Percentiles rank a stretch among this genome's conserved stretches.
phyloP scores from a whole-genome alignment of 2,113 vertebrate genomes.

The Hypocryptadius cinnamomeus region DNA sequence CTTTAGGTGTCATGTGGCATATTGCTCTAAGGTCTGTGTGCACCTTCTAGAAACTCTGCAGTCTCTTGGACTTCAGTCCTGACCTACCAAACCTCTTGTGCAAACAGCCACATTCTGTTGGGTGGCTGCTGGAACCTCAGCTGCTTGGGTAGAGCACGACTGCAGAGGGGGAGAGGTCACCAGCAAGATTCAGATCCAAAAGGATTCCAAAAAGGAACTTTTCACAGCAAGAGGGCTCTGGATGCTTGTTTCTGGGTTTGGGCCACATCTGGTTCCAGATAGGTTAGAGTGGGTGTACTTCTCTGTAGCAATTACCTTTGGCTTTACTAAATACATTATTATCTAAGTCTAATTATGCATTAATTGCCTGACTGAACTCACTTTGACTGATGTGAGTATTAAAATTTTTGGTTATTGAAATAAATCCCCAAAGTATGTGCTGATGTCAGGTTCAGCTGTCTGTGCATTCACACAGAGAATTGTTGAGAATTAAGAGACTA shows the following conservation, averaged over 20 bases:
- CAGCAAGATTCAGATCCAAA: neutral
- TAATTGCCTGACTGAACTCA: constrained; percentile 15
- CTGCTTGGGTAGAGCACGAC: neutral
- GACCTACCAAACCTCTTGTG: neutral
- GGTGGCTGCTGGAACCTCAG: neutral
- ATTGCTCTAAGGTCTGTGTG: neutral
- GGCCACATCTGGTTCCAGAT: neutral
- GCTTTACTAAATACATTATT: neutral
- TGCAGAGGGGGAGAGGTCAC: neutral
- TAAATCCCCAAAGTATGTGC: neutral
- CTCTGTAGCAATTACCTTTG: neutral
- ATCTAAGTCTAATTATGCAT: constrained; percentile 16
- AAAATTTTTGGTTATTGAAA: constrained; percentile 41
- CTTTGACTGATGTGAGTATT: constrained; percentile 20
- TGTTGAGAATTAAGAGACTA: neutral
- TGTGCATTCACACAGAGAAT: neutral
- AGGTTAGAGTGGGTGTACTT: neutral
- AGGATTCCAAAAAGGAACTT: neutral
- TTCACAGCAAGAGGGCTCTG: neutral
- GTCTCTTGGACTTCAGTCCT: neutral
- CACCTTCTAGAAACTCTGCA: neutral
- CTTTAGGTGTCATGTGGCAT: neutral
- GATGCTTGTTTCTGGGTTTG: neutral
- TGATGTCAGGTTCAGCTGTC: neutral
- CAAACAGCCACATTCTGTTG: neutral